These are phyloP conservation scores for Leptobrachium leishanense DNA, from an alignment of 2,113 vertebrate species.

Conservation along the genomic window DNA sequence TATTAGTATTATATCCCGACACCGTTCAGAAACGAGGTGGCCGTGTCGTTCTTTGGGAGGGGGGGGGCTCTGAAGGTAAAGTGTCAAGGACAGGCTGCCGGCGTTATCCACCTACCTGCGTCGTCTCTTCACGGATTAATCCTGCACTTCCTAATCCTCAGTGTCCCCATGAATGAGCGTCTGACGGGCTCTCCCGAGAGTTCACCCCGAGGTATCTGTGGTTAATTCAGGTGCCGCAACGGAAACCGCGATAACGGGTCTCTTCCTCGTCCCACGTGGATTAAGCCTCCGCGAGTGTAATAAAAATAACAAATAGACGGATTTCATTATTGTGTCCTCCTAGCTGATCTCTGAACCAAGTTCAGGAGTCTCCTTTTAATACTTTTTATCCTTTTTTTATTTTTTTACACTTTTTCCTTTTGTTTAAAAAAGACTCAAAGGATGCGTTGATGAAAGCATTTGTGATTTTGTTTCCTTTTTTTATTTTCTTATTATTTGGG, in stretches of 20 bases:
- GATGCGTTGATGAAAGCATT: not conserved
- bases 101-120: not conserved
- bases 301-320: not conserved
- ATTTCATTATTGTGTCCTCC: no score
- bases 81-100: not conserved
- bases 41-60: no score
- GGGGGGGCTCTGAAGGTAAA: not conserved
- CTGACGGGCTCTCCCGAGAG: not conserved
- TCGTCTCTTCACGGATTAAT: not conserved
- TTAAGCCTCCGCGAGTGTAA: not conserved
- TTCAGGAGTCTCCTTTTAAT: not conserved
- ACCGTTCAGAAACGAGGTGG: not conserved
- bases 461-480: constrained; percentile 21
- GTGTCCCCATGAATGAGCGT: not conserved
- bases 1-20: not conserved
- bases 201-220: not conserved
- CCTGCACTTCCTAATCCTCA: not conserved
- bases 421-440: not conserved
- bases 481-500: not conserved
- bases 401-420: not conserved
- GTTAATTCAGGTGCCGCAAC: not conserved
- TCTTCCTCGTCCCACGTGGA: not conserved
- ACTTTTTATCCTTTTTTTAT: not conserved
- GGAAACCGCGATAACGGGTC: not conserved
- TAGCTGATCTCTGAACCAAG: no score